phyloP scores from a whole-genome alignment of 2,113 vertebrate genomes.

The Chlamydotis undulata region DNA sequence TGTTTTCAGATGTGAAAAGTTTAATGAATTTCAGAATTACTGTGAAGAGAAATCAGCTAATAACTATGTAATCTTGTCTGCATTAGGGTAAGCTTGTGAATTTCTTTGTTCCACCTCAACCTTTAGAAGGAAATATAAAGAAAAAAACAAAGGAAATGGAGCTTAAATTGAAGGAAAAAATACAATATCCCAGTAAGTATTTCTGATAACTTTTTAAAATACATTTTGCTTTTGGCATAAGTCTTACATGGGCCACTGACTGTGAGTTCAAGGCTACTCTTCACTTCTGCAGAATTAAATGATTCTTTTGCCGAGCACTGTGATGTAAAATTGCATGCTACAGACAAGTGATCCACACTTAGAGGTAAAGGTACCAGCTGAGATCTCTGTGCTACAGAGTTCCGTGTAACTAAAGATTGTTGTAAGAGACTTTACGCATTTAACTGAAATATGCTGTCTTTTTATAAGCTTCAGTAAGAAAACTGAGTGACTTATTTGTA shows the following conservation, averaged over 20 bases:
- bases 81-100: conserved; percentile 89
- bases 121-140: conserved; percentile 77
- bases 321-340: background rate
- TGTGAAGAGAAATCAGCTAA: background rate
- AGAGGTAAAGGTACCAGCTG: background rate
- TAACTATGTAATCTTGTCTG: conserved; percentile 46
- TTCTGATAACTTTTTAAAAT: background rate
- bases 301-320: background rate
- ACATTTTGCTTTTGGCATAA: background rate
- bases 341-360: background rate
- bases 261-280: background rate
- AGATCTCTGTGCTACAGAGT: background rate
- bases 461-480: background rate
- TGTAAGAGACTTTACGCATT: background rate
- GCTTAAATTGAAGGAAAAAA: conserved; percentile 85
- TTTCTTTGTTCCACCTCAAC: conserved; percentile 91
- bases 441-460: background rate
- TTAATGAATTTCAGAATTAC: background rate
- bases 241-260: background rate
- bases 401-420: background rate
- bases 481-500: background rate
- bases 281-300: background rate
- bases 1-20: background rate
- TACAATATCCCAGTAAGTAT: conserved; percentile 88
- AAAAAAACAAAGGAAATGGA: conserved; percentile 69